Percentiles rank a stretch among this genome's conserved stretches.
Conservation (phyloP, 2,888 invertebrate species). For the Amphipyra berbera region DNA sequence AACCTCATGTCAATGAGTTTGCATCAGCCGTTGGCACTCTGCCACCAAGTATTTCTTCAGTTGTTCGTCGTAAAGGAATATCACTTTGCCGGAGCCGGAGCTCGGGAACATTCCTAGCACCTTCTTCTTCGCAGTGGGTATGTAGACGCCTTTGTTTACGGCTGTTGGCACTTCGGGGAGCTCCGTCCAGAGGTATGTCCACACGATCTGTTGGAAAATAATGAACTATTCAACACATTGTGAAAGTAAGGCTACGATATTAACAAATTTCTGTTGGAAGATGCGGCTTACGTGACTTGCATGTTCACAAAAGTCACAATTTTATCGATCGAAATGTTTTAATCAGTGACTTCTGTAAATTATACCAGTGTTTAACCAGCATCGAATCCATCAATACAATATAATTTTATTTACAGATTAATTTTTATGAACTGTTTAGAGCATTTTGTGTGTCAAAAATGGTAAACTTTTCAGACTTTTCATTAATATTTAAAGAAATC, state of each 20-base stretch:
- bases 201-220: slow-evolving; percentile 90
- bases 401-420: no score
- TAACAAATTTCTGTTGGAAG: no score
- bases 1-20: slow-evolving; percentile 83
- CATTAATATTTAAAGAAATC: not conserved
- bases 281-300: no score
- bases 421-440: no score
- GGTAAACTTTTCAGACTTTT: not conserved
- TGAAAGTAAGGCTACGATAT: no score
- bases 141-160: slow-evolving; percentile 92
- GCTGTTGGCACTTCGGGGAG: slow-evolving; percentile 92
- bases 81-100: slow-evolving; percentile 91
- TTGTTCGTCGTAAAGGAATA: slow-evolving; percentile 84
- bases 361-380: no score
- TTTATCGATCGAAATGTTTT: no score
- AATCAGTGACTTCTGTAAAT: no score
- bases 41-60: slow-evolving; percentile 83
- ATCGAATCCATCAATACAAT: no score
- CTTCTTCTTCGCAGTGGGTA: slow-evolving; percentile 90
- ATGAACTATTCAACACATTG: not conserved
- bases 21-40: slow-evolving; percentile 82
- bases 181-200: slow-evolving; percentile 94
- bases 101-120: slow-evolving; percentile 91
- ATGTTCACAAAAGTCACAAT: no score
- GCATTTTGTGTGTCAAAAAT: no score